These are phyloP conservation scores for Helicoverpa armigera DNA, from an alignment of 1,140 invertebrate species.

Conservation along the genomic window DNA sequence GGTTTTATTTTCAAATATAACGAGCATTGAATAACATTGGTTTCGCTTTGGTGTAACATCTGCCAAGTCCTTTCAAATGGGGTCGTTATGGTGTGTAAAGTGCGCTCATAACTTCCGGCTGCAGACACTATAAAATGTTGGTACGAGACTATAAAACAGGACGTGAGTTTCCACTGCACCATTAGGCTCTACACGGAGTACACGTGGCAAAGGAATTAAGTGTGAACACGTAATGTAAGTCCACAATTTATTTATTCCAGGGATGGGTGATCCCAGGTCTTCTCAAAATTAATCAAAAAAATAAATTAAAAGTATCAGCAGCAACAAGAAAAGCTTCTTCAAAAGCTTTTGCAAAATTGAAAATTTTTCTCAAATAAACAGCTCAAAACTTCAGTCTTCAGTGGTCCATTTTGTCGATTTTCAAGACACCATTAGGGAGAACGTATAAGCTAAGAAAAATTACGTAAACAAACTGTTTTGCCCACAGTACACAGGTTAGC, in stretches of 20 bases:
- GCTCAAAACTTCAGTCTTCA: no score
- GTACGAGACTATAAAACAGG: constrained; percentile 11
- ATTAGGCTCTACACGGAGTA: background rate
- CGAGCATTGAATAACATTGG: constrained; percentile 6
- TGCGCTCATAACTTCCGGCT: constrained; percentile 17
- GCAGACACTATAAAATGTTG: constrained; percentile 24
- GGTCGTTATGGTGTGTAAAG: constrained; percentile 18
- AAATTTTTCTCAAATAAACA: no score
- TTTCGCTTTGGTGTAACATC: constrained; percentile 9
- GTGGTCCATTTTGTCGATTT: no score
- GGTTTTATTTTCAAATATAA: constrained; percentile 6
- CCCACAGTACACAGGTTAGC: background rate
- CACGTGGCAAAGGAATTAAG: background rate
- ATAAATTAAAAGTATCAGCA: no score
- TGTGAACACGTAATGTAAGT: background rate
- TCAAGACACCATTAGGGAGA: no score
- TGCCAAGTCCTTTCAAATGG: constrained; percentile 4
- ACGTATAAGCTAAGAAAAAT: background rate
- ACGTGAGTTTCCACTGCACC: constrained; percentile 1
- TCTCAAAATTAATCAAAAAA: no score
- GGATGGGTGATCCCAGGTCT: no score
- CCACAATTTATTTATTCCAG: no score
- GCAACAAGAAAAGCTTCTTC: no score
- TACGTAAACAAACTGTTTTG: background rate
- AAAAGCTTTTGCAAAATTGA: no score